Conservation (phyloP, 30 jellyfish, hydroid and myxozoan species). For the Hydra vulgaris region DNA sequence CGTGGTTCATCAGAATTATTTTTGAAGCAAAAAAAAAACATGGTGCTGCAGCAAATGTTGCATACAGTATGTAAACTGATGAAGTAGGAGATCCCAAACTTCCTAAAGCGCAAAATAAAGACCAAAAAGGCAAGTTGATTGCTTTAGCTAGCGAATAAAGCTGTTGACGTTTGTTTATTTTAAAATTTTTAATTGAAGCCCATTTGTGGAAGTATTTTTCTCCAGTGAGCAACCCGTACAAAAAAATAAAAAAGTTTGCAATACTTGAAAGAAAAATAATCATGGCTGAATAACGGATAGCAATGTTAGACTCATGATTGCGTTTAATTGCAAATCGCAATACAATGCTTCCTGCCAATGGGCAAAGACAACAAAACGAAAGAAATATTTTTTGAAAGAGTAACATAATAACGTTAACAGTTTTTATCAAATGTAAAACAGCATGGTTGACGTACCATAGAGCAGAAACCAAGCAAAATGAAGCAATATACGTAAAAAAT, state of each 20-base stretch:
- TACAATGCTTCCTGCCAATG: slow-evolving; percentile 19
- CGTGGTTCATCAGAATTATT: background rate
- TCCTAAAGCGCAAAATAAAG: slow-evolving; percentile 13
- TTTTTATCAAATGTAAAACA: slow-evolving; percentile 17
- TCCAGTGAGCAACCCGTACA: slow-evolving; percentile 7
- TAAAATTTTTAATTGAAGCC: slow-evolving; percentile 4
- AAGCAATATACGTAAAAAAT: background rate
- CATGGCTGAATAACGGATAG: slow-evolving; percentile 8
- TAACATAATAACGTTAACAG: slow-evolving; percentile 15
- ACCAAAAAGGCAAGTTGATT: slow-evolving; percentile 28
- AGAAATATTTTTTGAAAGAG: slow-evolving; percentile 19
- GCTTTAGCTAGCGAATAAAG: slow-evolving; percentile 7
- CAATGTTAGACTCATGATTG: slow-evolving; percentile 13
- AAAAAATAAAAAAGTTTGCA: slow-evolving; percentile 2
- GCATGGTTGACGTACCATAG: slow-evolving; percentile 31
- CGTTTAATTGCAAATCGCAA: background rate
- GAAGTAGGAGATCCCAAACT: slow-evolving; percentile 7
- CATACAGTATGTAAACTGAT: background rate
- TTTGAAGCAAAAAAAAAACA: slow-evolving; percentile 11
- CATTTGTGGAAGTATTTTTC: slow-evolving; percentile 16
- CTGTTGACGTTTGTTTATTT: slow-evolving; percentile 8
- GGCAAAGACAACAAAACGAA: slow-evolving; percentile 13
- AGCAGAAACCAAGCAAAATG: slow-evolving; percentile 7
- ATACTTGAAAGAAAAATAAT: slow-evolving; percentile 6
- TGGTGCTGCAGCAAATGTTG: background rate